A percentile compares a stretch with the other conserved stretches of the same genome.
These are phyloP conservation scores for Myotis planiceps DNA, from an alignment of 2,797 vertebrate genomes.

Conservation along the genomic window DNA sequence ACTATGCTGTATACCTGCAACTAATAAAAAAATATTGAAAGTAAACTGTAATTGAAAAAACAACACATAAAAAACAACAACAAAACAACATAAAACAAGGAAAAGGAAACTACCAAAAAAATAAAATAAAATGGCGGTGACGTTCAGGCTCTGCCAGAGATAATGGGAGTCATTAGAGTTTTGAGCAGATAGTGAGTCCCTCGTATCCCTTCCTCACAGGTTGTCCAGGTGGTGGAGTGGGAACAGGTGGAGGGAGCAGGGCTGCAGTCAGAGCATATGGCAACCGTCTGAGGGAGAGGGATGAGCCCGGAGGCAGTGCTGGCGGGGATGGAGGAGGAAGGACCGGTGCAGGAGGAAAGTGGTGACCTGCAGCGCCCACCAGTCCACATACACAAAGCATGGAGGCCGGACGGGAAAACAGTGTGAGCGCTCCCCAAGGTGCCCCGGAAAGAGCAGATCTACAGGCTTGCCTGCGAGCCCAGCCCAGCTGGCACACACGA, in stretches of 20 bases:
- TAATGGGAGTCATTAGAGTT: neutral
- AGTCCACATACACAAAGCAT: neutral
- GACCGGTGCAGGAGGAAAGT: neutral
- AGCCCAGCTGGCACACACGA: conserved; percentile 4
- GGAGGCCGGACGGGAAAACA: neutral
- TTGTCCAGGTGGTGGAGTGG: neutral
- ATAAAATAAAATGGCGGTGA: neutral
- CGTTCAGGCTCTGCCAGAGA: neutral
- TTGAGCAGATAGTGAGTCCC: neutral
- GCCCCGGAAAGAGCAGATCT: neutral
- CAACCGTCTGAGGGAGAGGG: neutral
- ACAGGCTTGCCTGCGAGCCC: neutral
- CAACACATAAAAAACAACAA: neutral
- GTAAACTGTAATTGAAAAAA: neutral
- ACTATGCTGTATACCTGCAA: neutral
- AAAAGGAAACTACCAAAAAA: neutral
- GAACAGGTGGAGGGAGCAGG: neutral
- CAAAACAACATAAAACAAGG: neutral
- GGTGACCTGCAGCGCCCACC: no score
- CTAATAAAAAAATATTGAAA: neutral
- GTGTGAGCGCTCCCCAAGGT: neutral
- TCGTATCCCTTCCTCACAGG: neutral
- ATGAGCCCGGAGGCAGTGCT: neutral
- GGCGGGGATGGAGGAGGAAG: neutral
- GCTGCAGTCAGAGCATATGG: neutral